These are phyloP conservation scores for Ranitomeya variabilis DNA, from an alignment of 2,113 vertebrate genomes.

Conservation along the genomic window DNA sequence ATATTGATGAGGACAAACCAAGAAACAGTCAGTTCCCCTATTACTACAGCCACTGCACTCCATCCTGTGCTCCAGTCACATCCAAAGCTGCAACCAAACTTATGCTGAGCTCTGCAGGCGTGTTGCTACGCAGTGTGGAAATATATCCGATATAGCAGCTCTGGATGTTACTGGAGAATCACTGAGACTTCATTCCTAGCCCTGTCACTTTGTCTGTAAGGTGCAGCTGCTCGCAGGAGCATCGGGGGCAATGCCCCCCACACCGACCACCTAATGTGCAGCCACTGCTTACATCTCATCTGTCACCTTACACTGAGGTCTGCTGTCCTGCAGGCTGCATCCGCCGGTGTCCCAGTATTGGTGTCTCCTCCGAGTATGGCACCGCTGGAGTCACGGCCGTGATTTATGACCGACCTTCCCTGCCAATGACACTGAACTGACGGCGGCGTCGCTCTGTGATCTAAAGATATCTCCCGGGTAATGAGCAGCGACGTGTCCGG, in stretches of 20 bases:
- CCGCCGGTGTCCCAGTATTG: too few relatives aligned
- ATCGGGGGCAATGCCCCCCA: too few relatives aligned
- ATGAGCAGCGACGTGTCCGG: constrained; percentile 10
- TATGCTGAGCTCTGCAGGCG: not conserved
- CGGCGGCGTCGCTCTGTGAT: constrained; percentile 6
- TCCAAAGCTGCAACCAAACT: not conserved
- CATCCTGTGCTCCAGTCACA: not conserved
- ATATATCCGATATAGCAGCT: not conserved
- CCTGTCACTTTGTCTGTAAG: too few relatives aligned
- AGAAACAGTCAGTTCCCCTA: constrained; percentile 86
- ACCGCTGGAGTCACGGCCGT: not conserved
- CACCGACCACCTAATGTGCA: too few relatives aligned
- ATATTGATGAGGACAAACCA: constrained; percentile 94
- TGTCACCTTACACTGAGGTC: too few relatives aligned
- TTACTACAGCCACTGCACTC: not conserved
- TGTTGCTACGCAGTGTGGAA: too few relatives aligned
- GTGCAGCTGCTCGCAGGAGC: not conserved
- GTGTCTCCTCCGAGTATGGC: not conserved
- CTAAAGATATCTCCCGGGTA: not conserved
- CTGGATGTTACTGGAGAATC: not conserved
- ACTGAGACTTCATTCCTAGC: not conserved
- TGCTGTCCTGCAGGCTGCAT: too few relatives aligned
- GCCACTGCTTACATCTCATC: too few relatives aligned
- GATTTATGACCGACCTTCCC: constrained; percentile 20
- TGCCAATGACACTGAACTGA: constrained; percentile 28